Evolutionary conservation across 1,140 invertebrate species (phyloP).

Genomic region (Aradophagus sp.): DNA sequence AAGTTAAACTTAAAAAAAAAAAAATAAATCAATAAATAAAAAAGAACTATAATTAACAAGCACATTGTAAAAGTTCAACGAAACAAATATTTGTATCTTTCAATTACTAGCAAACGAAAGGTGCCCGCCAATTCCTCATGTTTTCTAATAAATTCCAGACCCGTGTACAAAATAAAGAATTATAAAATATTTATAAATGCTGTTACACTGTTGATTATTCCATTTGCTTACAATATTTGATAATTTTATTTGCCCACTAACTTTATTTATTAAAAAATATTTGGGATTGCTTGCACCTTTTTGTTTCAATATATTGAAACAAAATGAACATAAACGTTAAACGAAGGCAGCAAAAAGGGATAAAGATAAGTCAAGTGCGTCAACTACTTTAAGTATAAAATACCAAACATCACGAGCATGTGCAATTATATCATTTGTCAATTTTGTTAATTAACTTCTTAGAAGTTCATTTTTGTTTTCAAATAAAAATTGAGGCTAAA

Average conservation of each 20-base stretch:
- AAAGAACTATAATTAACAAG: slow-evolving; percentile 26
- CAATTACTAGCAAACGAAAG: no score
- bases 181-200: no score
- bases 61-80: slow-evolving; percentile 46
- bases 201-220: no score
- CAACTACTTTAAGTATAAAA: slow-evolving; percentile 48
- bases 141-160: slow-evolving; percentile 12
- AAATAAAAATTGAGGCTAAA: slow-evolving; percentile 22
- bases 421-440: slow-evolving; percentile 45
- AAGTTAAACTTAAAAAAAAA: no score
- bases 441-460: slow-evolving; percentile 24
- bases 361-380: slow-evolving; percentile 56
- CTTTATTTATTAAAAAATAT: no score
- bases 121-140: no score
- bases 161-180: background rate
- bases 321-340: slow-evolving; percentile 26
- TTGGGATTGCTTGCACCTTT: no score
- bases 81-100: slow-evolving; percentile 49
- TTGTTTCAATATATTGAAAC: no score
- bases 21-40: slow-evolving; percentile 16
- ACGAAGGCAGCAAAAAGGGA: slow-evolving; percentile 51
- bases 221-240: no score
- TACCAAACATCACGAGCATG: slow-evolving; percentile 53
- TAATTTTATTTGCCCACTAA: no score
- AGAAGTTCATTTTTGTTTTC: slow-evolving; percentile 26